Base-by-base conservation (phyloP, 2,113 vertebrate species). In the Lepus europaeus region DNA sequence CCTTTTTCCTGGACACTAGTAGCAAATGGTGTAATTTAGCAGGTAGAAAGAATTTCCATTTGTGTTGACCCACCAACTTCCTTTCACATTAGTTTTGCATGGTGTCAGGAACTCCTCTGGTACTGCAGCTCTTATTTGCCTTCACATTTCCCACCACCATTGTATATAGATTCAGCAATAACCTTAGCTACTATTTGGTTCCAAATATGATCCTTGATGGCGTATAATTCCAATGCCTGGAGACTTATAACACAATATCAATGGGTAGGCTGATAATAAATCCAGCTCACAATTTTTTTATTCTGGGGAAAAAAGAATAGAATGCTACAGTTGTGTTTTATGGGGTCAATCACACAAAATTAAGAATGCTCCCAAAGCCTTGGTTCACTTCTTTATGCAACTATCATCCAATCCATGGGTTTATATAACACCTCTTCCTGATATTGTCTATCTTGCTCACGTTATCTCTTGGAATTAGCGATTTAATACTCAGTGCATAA, bases 361-460 rank as follows among this genome's bases (percentile, higher is more conserved):
- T 56, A 87, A 27, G 25, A 45, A n/a, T 68, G 36, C 53, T 53
- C 49, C 19, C 14, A 45, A 80, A 61, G 19, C 22, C 36, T 53
- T 63, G 61, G 61, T 51, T 92, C 82, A 87, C 33, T 85, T 91
- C 59, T 82, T 90, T 59, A 69, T 61, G 13, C 20, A 87, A 68
- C 20, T 73, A 9, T 64, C 31, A 45, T 45, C 45, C 45, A 45
- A 68, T 84, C 49, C n/a, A n/a, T 74, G 12, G 78, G 84, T 63
- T 63, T 87, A 63, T 90, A 53, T 22, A 82, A 33, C 10, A 73
- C 36, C 17, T 22, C 86, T 87, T 87, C 36, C 31, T 69, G 86
- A 20, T 53, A 72, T 76, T n/a, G 27, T 56, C 23, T 78, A 63
- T 78, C 92, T 89, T 25, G 36, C n/a, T 90, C 88, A 2, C 53